Percentiles rank a stretch among this genome's conserved stretches.
Evolutionary conservation across 2,888 invertebrate species (phyloP).

Genomic region (Stictocephala bisonia): DNA sequence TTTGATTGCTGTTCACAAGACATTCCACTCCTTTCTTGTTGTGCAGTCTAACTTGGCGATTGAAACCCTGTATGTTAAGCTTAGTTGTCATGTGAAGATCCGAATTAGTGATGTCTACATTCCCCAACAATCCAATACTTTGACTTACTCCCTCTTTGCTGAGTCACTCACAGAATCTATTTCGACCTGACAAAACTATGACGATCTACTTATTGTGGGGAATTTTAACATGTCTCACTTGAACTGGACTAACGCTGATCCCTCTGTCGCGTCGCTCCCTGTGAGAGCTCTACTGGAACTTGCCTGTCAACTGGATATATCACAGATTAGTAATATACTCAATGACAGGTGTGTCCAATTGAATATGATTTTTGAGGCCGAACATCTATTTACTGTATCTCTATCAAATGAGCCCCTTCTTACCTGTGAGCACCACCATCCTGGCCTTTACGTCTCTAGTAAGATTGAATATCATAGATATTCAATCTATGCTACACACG

Average conservation of each 20-base stretch:
- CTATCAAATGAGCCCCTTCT: not conserved
- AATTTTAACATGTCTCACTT: not conserved
- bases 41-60: not conserved
- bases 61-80: constrained; percentile 2
- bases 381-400: not conserved
- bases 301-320: constrained; percentile 13
- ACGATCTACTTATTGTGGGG: not conserved
- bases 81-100: not conserved
- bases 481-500: not conserved
- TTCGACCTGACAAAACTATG: constrained; percentile 1
- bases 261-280: not conserved
- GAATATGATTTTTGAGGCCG: not conserved
- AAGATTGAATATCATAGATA: too few relatives aligned
- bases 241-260: not conserved
- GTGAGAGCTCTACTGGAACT: not conserved
- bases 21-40: not conserved
- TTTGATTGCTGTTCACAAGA: not conserved
- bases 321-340: not conserved
- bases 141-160: too few relatives aligned
- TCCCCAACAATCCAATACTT: not conserved
- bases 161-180: not conserved
- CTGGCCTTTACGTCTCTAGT: not conserved
- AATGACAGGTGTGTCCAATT: not conserved
- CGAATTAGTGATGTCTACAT: not conserved
- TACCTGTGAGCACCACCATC: not conserved